Evolutionary conservation across 2,797 vertebrate species (phyloP), one percentile per base, ranked within the genome.

Genomic region (Siniperca obscura): DNA sequence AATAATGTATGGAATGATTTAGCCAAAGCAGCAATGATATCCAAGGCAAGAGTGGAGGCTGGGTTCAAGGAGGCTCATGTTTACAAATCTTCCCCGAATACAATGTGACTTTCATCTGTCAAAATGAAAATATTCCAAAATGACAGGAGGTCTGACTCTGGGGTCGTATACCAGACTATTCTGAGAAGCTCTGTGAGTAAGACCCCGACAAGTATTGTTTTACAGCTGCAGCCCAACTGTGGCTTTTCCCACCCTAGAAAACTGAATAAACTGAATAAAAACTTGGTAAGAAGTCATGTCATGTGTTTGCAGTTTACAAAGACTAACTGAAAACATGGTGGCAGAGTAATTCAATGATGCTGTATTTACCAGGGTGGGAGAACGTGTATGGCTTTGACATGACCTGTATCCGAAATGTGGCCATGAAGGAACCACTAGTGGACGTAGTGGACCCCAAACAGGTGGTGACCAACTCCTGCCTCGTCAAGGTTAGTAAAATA

Each of bases 361-460:
- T 89, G 14, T 92, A 25, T 91, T 89, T 71, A 59, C 61, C 94
- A 99, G 98, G 98, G 98, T 99, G 98, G 98, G 98, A 99, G 95
- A 99, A 99, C 2, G 98, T 99, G 70, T 99, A 99, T 27, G 98
- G 98, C 84, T 99, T 99, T 92, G 98, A 99, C 95, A 99, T 99
- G 98, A 99, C 97, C 84, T 99, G 98, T 80, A 99, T 99, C 89
- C 96, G 98, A 44, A 98, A 99, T 2, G 98, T 99, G 81, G 98
- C 98, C 85, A 98, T 99, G 95, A 99, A 96, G 95, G 98, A 99
- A 80, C 98, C 98, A 0, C 91, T 99, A 93, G 98, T 99, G 94
- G 98, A 99, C 85, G 95, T 98, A 10, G 98, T 99, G 94, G 98
- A 99, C 85, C 94, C 96, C 75, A 99, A 99, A 94, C 98, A 99